phyloP scores from a whole-genome alignment of 2,888 invertebrate species.

The Ormyrus nitidulus region DNA sequence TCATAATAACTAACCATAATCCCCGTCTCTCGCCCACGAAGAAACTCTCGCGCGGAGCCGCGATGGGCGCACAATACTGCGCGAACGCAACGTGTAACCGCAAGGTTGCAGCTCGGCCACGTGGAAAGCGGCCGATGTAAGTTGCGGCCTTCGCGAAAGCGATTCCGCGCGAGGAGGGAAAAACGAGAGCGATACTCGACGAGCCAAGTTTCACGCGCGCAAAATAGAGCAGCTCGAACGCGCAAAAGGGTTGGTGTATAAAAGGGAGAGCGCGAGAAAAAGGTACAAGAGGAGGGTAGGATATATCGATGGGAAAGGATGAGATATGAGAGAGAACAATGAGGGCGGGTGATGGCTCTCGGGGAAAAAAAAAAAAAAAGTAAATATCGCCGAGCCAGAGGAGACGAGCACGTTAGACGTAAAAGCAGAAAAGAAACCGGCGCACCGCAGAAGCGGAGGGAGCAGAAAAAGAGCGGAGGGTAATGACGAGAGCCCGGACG shows the following conservation, averaged over 20 bases:
- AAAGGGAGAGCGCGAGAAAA: background rate
- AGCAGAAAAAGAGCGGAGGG: background rate
- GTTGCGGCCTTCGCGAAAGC: conserved; percentile 42
- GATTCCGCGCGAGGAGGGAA: conserved; percentile 23
- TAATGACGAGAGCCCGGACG: background rate
- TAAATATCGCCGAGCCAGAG: background rate
- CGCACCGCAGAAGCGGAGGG: background rate
- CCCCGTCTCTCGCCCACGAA: conserved; percentile 5
- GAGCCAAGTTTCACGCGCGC: background rate
- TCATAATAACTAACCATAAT: too few species aligned
- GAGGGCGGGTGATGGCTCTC: conserved; percentile 2
- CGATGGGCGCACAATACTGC: background rate
- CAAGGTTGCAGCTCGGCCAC: conserved; percentile 23
- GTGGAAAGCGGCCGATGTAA: conserved; percentile 31
- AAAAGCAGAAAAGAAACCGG: background rate
- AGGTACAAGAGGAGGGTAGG: background rate
- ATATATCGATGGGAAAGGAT: conserved; percentile 13
- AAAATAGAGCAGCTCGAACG: background rate
- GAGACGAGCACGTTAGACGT: background rate
- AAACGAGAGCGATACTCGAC: background rate
- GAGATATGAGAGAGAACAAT: conserved; percentile 1
- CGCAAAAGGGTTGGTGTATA: background rate
- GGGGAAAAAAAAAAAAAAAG: background rate
- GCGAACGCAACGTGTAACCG: conserved; percentile 10
- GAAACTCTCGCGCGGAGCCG: background rate